Conservation (phyloP, 2,797 vertebrate genomes). For the Kryptolebias ocellatus region DNA sequence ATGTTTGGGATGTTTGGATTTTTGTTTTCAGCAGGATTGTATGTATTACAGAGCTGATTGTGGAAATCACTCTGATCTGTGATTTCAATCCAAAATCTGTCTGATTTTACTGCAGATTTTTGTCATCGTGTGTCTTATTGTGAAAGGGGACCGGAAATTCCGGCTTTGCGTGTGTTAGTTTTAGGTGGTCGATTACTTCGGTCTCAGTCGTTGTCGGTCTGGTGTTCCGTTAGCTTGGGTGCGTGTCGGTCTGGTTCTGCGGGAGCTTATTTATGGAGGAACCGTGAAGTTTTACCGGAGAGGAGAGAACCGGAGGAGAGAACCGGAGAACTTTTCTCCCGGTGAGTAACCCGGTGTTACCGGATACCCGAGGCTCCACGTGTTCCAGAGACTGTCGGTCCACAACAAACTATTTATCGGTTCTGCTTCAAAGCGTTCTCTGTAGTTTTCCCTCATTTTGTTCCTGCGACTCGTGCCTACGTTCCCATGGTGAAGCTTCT, state of each 20-base stretch:
- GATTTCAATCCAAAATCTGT: no score
- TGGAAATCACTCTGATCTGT: no score
- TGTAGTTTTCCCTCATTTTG: conserved; percentile 23
- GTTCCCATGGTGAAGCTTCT: conserved; percentile 83
- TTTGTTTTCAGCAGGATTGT: no score
- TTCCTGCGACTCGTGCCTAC: conserved; percentile 45
- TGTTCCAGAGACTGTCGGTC: neutral
- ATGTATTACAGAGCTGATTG: no score
- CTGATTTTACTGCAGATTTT: no score
- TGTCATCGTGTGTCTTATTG: conserved; percentile 3
- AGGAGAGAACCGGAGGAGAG: neutral
- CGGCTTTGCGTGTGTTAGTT: neutral
- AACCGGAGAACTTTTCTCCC: conserved; percentile 22
- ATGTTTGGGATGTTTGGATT: no score
- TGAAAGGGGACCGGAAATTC: conserved; percentile 13
- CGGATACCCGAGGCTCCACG: neutral
- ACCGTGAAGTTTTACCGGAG: conserved; percentile 19
- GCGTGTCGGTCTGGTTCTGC: neutral
- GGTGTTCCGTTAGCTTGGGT: conserved; percentile 3
- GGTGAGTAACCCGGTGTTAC: conserved; percentile 20
- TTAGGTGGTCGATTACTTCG: neutral
- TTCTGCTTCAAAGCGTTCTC: neutral
- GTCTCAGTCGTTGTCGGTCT: neutral
- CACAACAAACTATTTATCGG: neutral
- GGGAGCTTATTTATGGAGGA: conserved; percentile 26